Percentiles rank a stretch among this genome's conserved stretches.
Evolutionary conservation across 2,888 invertebrate species (phyloP).

Genomic region (Tachina lurida): DNA sequence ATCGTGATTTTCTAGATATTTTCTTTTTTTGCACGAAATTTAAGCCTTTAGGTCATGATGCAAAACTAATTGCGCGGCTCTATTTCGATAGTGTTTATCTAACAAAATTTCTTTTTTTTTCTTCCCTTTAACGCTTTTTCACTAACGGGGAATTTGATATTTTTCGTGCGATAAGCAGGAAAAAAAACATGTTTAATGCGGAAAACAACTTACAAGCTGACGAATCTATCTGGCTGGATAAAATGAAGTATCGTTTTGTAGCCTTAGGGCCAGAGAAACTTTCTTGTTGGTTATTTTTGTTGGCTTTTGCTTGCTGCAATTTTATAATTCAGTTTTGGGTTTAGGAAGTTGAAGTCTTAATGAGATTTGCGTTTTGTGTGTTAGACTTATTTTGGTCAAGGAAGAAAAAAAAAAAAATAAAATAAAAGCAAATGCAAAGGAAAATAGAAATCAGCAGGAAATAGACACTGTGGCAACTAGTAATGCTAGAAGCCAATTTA

Average conservation of each 20-base stretch:
- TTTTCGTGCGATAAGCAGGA: slow-evolving; percentile 69
- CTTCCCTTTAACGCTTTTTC: slow-evolving; percentile 34
- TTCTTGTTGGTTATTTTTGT: slow-evolving; percentile 27
- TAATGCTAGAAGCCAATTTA: slow-evolving; percentile 55
- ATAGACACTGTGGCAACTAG: slow-evolving; percentile 15
- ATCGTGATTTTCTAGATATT: neutral
- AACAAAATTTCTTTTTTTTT: slow-evolving; percentile 6
- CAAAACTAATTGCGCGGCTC: slow-evolving; percentile 14
- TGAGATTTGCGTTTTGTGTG: slow-evolving; percentile 68
- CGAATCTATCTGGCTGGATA: slow-evolving; percentile 70
- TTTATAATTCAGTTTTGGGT: slow-evolving; percentile 57
- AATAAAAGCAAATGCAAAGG: neutral
- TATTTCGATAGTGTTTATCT: neutral
- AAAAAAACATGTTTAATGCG: slow-evolving; percentile 66
- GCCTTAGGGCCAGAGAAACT: slow-evolving; percentile 62
- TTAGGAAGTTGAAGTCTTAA: slow-evolving; percentile 70
- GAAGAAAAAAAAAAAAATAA: neutral
- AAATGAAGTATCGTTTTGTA: slow-evolving; percentile 70
- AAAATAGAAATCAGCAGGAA: neutral
- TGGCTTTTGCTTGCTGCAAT: neutral
- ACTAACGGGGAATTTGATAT: slow-evolving; percentile 68
- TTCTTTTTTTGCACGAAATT: neutral
- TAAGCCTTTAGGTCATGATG: slow-evolving; percentile 15
- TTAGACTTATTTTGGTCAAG: neutral
- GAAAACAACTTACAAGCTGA: slow-evolving; percentile 71